phyloP scores from a whole-genome alignment of 1,140 invertebrate species.

The Pseudomyrmex concolor region DNA sequence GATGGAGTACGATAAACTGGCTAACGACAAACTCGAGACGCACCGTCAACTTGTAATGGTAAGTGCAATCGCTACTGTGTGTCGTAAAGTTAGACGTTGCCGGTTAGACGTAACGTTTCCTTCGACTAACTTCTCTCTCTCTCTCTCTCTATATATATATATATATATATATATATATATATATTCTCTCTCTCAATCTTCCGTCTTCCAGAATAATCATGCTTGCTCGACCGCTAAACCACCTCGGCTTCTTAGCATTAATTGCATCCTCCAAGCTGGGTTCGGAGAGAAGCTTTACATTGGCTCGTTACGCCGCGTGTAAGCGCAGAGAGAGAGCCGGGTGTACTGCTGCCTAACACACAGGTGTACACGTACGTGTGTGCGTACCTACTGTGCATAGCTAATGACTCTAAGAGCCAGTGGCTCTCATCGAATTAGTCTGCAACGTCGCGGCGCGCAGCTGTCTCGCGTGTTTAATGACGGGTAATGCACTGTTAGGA shows the following conservation, averaged over 20 bases:
- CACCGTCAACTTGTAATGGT: constrained; percentile 99
- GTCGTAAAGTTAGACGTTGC: constrained; percentile 67
- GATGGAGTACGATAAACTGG: constrained; percentile 97
- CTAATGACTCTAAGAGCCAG: constrained; percentile 71
- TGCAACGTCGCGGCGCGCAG: constrained; percentile 20
- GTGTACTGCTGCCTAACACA: constrained; percentile 22
- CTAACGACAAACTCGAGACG: constrained; percentile 99
- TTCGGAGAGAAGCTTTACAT: constrained; percentile 76
- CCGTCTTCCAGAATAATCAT: constrained; percentile 77
- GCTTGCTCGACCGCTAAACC: constrained; percentile 80
- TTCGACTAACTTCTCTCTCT: constrained; percentile 60
- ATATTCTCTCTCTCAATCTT: constrained; percentile 57
- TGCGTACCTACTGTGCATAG: constrained; percentile 67
- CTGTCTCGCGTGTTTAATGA: constrained; percentile 64
- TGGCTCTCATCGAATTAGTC: constrained; percentile 68
- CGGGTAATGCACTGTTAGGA: constrained; percentile 58
- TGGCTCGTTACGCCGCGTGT: constrained; percentile 66
- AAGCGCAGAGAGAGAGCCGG: constrained; percentile 19
- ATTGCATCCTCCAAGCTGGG: constrained; percentile 78
- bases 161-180: background rate
- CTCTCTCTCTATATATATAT: constrained; percentile 51
- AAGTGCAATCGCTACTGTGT: constrained; percentile 84
- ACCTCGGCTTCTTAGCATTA: constrained; percentile 83
- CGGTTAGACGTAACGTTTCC: constrained; percentile 62
- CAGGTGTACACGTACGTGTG: constrained; percentile 30